Base-by-base conservation (phyloP, 2,113 vertebrate species). In the Lynx canadensis region DNA sequence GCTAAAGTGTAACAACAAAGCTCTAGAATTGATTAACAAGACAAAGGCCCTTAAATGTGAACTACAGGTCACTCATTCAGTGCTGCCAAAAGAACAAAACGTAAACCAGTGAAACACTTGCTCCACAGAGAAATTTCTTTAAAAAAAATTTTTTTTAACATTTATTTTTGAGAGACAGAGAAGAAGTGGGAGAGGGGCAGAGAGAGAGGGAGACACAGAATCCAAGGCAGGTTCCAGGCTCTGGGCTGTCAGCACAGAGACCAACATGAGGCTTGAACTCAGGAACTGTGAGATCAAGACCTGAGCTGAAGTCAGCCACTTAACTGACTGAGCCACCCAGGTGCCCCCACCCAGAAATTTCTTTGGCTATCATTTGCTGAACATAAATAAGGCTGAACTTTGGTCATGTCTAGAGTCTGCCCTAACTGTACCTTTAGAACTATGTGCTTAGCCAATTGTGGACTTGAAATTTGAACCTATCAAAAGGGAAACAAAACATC, bases 351-450 rank as follows among this genome's bases (percentile, higher is more conserved):
- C 66, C 41, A 97, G 84, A 97, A 94, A 94, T 84, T 63, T 52
- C 65, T 82, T 90, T 95, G 84, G 73, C 55, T 78, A 80, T 79
- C 36, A 83, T 81, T 94, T 95, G 41, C 79, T 66, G 97, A 94
- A 74, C 60, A 89, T 73, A 92, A 93, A 94, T 96, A 96, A 96
- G 48, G 9, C 45, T 84, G 88, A 89, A 95, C 93, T 97, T 94
- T 29, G 21, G 80, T 69, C 81, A 90, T n/a, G 48, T 71, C 88
- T 94, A 74, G 68, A 96, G 63, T 76, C 68, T 97, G 96, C 97
- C 79, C 95, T 96, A 69, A 78, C 33, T 74, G 76, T 85, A 91
- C 69, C 83, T 92, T 95, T 76, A 80, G 55, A 92, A 66, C 74
- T 92, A 66, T 52, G 52, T 52, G 52, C 52, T 93, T 93, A 65